These are phyloP conservation scores for Limonius californicus DNA, from an alignment of 1,140 invertebrate species.

Conservation along the genomic window DNA sequence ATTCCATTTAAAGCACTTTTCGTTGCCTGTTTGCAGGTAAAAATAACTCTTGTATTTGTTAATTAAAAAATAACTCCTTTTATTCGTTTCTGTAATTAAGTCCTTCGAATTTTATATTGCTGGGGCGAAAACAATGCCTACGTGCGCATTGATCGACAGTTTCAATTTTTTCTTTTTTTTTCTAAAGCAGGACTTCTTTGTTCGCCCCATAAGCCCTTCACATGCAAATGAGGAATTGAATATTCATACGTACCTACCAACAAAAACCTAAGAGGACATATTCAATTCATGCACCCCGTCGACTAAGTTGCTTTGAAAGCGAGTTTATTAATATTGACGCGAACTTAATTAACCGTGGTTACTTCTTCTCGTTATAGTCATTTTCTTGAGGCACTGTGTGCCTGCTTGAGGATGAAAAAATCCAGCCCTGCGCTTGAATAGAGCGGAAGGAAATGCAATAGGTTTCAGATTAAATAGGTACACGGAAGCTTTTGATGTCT, in stretches of 20 bases:
- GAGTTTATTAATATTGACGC: slow-evolving; percentile 12
- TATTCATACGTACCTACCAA: slow-evolving; percentile 21
- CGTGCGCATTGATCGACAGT: neutral
- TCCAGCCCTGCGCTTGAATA: neutral
- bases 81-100: too few relatives aligned
- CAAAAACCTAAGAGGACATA: slow-evolving; percentile 19
- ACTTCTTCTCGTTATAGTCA: neutral
- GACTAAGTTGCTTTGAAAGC: slow-evolving; percentile 8
- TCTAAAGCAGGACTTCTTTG: neutral
- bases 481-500: too few relatives aligned
- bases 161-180: slow-evolving; percentile 1
- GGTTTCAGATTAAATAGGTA: too few relatives aligned
- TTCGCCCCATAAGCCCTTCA: slow-evolving; percentile 17
- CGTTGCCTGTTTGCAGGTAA: too few relatives aligned
- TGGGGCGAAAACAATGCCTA: slow-evolving; percentile 1
- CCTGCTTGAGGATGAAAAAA: neutral
- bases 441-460: neutral
- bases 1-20: too few relatives aligned
- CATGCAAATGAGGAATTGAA: slow-evolving; percentile 23
- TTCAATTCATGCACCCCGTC: slow-evolving; percentile 4
- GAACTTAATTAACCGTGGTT: slow-evolving; percentile 10
- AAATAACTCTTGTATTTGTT: too few relatives aligned
- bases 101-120: too few relatives aligned
- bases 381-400: neutral
- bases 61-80: too few relatives aligned